Base-by-base conservation (phyloP, 2,888 invertebrate genomes). In the Coelinius sp. region DNA sequence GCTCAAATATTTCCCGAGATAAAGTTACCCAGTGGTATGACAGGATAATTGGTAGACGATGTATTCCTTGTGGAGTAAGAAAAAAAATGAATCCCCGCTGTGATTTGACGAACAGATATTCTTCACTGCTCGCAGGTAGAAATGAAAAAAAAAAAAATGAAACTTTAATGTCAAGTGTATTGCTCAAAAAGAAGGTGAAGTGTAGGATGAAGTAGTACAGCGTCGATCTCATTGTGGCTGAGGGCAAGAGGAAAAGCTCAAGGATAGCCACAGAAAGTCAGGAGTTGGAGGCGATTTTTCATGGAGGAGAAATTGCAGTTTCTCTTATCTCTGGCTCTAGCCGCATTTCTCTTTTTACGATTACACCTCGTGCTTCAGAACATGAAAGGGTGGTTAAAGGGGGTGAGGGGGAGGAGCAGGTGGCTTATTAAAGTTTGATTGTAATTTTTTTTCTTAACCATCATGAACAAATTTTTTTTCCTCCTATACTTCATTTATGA, bases 231-330 rank as follows among this genome's bases (percentile, higher is more conserved):
- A 35, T 20, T 44, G 59, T 17, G 31, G 14, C 17, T 31, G 31
- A 35, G 35, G 35, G 35, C 22, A 59, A 31, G 59, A 12, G 59
- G 12, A 20, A 35, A 59, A 59, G 20, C 46, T 17, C 38, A 63
- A 63, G 63, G 53, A 22, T 0, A 52, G 35, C 38, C 44, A 27
- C 27, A 56, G 8, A 20, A 12, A 53, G 53, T 24, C 12, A 12
- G 17, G 20, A 49, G 8, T n/a, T 14, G 20, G 20, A 14, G 46
- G 64, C 56, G 56, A 71, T 71, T 71, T 71, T 71, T 71, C 59
- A 71, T 31, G 27, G 35, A 65, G 46, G 49, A 66, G 56, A 70
- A 71, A 71, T 71, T 65, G 62, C 38, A 53, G 53, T 70, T 71
- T 59, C 59, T 49, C 71, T 66, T 66, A 71, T 71, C 66, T 71